Evolutionary conservation across 35 echinoderm and acorn worm species (phyloP).

Genomic region (Hemicentrotus pulcherrimus): DNA sequence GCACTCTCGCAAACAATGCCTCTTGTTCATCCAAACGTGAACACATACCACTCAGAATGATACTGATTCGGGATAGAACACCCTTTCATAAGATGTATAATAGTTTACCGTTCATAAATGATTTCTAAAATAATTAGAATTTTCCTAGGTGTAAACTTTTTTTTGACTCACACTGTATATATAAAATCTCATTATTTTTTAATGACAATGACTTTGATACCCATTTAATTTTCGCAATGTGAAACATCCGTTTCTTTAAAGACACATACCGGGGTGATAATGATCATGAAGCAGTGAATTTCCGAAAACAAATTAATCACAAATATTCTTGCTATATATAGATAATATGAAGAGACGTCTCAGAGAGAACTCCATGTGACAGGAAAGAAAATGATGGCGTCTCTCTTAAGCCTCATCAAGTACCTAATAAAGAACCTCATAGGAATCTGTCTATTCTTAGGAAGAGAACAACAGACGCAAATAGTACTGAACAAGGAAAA

Average conservation of each 20-base stretch:
- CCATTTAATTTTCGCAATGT: neutral
- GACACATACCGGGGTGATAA: neutral
- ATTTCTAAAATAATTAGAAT: too few species aligned
- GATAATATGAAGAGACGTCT: neutral
- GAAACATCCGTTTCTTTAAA: neutral
- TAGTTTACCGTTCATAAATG: too few species aligned
- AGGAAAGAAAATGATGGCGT: neutral
- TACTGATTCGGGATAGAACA: too few species aligned
- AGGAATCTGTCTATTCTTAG: too few species aligned
- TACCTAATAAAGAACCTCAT: neutral
- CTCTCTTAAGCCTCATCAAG: neutral
- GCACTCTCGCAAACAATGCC: too few species aligned
- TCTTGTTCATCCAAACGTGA: too few species aligned
- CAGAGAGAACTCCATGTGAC: neutral
- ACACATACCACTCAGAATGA: too few species aligned
- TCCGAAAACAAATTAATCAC: neutral
- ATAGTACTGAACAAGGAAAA: too few species aligned
- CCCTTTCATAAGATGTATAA: too few species aligned
- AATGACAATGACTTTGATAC: neutral
- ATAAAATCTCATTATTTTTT: neutral
- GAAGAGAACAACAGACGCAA: too few species aligned
- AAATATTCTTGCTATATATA: neutral
- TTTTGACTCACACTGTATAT: too few species aligned
- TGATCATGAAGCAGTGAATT: neutral
- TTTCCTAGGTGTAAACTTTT: too few species aligned